Evolutionary conservation across 1,140 invertebrate genomes (phyloP).

Genomic region (Teleogryllus occipitalis): DNA sequence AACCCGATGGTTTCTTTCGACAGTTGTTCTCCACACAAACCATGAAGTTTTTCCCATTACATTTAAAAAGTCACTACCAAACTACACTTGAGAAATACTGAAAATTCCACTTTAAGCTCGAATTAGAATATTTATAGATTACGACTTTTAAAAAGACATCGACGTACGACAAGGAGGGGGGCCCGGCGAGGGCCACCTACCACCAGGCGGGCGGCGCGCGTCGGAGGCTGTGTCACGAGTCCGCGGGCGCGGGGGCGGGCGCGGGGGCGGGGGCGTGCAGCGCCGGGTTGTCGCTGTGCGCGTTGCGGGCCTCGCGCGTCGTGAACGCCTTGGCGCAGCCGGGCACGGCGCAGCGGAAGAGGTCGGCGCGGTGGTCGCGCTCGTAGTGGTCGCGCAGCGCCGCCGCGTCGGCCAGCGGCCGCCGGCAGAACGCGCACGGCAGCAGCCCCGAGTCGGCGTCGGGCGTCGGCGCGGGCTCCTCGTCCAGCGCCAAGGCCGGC

Average conservation of each 20-base stretch:
- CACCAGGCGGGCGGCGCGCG: slow-evolving; percentile 16
- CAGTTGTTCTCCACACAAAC: too few species aligned
- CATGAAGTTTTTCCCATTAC: too few species aligned
- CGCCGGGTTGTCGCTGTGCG: slow-evolving; percentile 38
- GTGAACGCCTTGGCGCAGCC: slow-evolving; percentile 77
- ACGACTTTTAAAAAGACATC: slow-evolving; percentile 3
- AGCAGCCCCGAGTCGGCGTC: slow-evolving; percentile 49
- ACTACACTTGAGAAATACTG: not conserved
- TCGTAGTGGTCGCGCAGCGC: slow-evolving; percentile 59
- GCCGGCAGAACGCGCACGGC: slow-evolving; percentile 55
- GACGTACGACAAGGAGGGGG: not conserved
- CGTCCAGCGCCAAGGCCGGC: slow-evolving; percentile 37
- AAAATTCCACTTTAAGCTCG: not conserved
- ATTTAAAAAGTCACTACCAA: not conserved
- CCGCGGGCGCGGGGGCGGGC: not conserved
- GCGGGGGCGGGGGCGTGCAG: not conserved
- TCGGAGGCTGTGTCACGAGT: slow-evolving; percentile 19
- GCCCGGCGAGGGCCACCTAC: not conserved
- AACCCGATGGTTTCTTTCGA: not conserved
- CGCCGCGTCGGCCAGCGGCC: slow-evolving; percentile 47
- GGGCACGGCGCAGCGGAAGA: slow-evolving; percentile 69
- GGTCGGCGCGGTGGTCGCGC: slow-evolving; percentile 54
- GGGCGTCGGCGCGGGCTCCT: slow-evolving; percentile 44
- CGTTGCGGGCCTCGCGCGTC: slow-evolving; percentile 59
- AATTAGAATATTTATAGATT: too few species aligned